A percentile compares a stretch with the other conserved stretches of the same genome.
These are phyloP conservation scores for Botia kubotai DNA, from an alignment of 2,797 vertebrate genomes.

Conservation along the genomic window DNA sequence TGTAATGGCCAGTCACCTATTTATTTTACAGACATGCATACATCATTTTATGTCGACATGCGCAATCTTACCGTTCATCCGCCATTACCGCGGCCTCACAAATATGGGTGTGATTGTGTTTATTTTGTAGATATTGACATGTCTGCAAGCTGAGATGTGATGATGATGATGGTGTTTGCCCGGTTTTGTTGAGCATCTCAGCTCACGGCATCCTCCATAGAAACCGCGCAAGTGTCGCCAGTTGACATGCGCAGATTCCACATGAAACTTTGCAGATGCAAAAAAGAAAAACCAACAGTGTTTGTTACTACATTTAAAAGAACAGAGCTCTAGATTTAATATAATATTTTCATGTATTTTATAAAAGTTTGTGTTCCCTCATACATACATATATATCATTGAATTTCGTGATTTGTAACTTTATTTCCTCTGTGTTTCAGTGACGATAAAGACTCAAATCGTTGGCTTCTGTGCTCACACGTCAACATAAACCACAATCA, in stretches of 20 bases:
- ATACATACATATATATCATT: not conserved
- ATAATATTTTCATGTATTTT: not conserved
- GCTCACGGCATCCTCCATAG: slow-evolving; percentile 30
- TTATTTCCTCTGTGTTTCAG: not conserved
- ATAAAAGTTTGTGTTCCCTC: not conserved
- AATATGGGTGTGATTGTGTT: not conserved
- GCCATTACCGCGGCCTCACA: slow-evolving; percentile 28
- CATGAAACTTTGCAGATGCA: slow-evolving; percentile 3
- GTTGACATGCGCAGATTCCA: slow-evolving; percentile 44
- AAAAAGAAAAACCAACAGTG: not conserved
- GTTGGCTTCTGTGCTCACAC: not conserved
- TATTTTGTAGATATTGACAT: not conserved
- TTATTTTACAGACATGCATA: slow-evolving; percentile 29
- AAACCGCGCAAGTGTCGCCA: slow-evolving; percentile 12
- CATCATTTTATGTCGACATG: slow-evolving; percentile 25
- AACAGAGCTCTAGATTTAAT: not conserved
- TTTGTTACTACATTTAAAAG: not conserved
- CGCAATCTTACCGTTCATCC: slow-evolving; percentile 47
- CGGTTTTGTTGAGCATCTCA: slow-evolving; percentile 21
- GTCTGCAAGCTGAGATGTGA: slow-evolving; percentile 7
- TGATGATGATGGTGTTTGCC: not conserved
- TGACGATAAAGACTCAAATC: not conserved
- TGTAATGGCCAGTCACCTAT: not conserved
- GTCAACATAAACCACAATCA: not conserved
- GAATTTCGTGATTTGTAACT: not conserved